These are phyloP conservation scores for Halcyon badia DNA, from an alignment of 2,797 vertebrate species.

Conservation along the genomic window DNA sequence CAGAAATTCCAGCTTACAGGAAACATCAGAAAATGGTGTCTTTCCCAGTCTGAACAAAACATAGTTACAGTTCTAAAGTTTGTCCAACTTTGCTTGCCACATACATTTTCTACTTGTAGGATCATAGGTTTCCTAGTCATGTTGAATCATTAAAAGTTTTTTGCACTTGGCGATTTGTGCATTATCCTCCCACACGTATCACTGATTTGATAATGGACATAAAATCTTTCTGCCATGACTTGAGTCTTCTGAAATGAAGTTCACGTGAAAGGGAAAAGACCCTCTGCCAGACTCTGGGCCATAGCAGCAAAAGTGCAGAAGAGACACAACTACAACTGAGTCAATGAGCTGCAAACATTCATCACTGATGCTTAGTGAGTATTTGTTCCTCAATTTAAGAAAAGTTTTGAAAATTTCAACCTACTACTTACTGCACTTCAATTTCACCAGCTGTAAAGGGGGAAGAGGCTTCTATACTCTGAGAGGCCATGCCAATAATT, in stretches of 20 bases:
- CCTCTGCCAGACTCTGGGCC: background rate
- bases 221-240: background rate
- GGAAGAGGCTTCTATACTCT: background rate
- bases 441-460: background rate
- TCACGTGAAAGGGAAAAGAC: background rate
- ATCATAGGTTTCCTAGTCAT: background rate
- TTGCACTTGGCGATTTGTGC: background rate
- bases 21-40: background rate
- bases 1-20: background rate
- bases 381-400: background rate
- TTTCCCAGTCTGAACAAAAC: background rate
- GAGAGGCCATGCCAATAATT: background rate
- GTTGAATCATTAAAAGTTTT: background rate
- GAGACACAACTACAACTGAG: background rate
- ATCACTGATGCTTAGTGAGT: background rate
- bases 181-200: background rate
- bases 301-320: background rate
- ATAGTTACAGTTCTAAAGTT: background rate
- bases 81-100: background rate
- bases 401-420: background rate
- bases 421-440: background rate
- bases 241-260: background rate
- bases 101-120: background rate
- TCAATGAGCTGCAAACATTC: background rate
- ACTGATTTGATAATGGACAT: background rate